A percentile compares a stretch with the other conserved stretches of the same genome.
These are phyloP conservation scores for Stylophora pistillata DNA, from an alignment of 64 coral and sea anemone genomes.

Conservation along the genomic window DNA sequence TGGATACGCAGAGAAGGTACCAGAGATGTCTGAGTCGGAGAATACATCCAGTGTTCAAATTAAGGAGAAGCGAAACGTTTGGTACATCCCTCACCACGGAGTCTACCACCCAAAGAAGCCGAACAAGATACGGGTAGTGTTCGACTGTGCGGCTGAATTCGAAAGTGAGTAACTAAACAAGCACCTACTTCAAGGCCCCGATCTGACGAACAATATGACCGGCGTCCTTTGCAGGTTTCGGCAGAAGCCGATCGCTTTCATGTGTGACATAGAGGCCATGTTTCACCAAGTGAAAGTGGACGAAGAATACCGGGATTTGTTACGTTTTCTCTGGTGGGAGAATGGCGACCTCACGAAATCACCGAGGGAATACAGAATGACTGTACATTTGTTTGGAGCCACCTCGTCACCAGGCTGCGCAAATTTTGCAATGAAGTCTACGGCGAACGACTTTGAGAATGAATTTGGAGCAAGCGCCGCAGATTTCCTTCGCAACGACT, in stretches of 20 bases:
- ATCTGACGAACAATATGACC: too few relatives aligned
- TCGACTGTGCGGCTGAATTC: too few relatives aligned
- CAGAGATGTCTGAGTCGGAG: neutral
- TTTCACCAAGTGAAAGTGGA: too few relatives aligned
- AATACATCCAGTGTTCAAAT: neutral
- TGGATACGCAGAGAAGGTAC: constrained; percentile 47
- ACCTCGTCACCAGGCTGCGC: constrained; percentile 52
- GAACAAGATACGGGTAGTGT: too few relatives aligned
- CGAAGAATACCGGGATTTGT: too few relatives aligned
- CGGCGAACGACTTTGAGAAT: constrained; percentile 21
- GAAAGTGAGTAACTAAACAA: too few relatives aligned
- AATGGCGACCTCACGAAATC: neutral
- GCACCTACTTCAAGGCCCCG: too few relatives aligned
- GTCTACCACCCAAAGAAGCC: constrained; percentile 52
- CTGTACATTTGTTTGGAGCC: too few relatives aligned
- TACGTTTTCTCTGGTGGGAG: too few relatives aligned
- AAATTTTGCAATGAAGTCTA: constrained; percentile 33
- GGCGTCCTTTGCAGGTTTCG: too few relatives aligned
- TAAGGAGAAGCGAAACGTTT: neutral
- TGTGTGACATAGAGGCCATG: too few relatives aligned
- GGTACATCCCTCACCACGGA: constrained; percentile 55
- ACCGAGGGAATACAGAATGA: constrained; percentile 32
- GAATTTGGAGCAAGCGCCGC: constrained; percentile 18
- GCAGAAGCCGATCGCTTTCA: too few relatives aligned
- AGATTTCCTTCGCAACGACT: constrained; percentile 33